Evolutionary conservation across 2,113 vertebrate genomes (phyloP).

Genomic region (Anolis sagrei): DNA sequence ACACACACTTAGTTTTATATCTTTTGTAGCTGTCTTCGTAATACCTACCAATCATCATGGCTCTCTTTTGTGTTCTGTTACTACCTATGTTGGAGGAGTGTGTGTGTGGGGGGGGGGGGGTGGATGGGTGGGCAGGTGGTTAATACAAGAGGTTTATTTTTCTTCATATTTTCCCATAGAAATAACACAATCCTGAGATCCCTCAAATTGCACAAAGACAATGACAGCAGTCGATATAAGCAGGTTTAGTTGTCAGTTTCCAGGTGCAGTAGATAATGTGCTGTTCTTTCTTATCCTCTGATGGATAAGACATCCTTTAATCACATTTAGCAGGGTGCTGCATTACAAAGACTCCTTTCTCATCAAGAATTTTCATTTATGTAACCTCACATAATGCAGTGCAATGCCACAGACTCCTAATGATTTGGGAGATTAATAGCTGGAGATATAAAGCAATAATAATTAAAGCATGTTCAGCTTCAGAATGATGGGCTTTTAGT

Average conservation of each 20-base stretch:
- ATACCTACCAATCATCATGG: constrained; percentile 21
- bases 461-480: constrained; percentile 25
- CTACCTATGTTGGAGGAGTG: constrained; percentile 7
- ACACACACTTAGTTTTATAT: background rate
- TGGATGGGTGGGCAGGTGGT: too few relatives aligned
- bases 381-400: constrained; percentile 40
- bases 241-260: constrained; percentile 44
- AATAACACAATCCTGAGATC: constrained; percentile 43
- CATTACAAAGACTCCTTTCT: constrained; percentile 50
- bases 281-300: constrained; percentile 44
- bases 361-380: constrained; percentile 48
- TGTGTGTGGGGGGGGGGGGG: too few relatives aligned
- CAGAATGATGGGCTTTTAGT: constrained; percentile 30
- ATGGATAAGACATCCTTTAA: constrained; percentile 56
- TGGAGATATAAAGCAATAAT: constrained; percentile 32
- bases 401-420: constrained; percentile 35
- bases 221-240: constrained; percentile 58
- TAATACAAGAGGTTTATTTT: constrained; percentile 28
- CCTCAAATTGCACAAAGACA: constrained; percentile 52
- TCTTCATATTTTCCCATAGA: constrained; percentile 48
- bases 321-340: constrained; percentile 41
- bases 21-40: background rate
- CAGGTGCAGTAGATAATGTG: constrained; percentile 49
- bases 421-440: constrained; percentile 38
- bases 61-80: constrained; percentile 49